Conservation (phyloP, 2,888 invertebrate genomes). For the Beris chalybata region DNA sequence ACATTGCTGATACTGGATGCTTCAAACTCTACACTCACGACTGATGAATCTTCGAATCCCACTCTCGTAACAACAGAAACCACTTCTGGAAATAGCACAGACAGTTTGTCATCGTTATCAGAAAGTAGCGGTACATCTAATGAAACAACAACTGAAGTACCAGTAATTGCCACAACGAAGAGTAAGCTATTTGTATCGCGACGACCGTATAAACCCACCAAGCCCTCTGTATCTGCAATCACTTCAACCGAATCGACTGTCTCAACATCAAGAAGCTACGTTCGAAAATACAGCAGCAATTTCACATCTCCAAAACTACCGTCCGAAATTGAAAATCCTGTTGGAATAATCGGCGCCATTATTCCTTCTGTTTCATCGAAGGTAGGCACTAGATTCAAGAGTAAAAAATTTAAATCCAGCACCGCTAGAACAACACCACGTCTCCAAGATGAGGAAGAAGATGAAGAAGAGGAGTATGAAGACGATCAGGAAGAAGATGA, state of each 20-base stretch:
- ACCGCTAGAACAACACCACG: slow-evolving; percentile 20
- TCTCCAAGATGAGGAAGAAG: slow-evolving; percentile 23
- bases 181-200: slow-evolving; percentile 35
- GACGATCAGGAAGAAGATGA: slow-evolving; percentile 23
- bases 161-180: slow-evolving; percentile 35
- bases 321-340: slow-evolving; percentile 24
- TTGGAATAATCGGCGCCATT: slow-evolving; percentile 13
- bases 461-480: slow-evolving; percentile 28
- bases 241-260: slow-evolving; percentile 38
- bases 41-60: no score
- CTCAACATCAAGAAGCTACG: slow-evolving; percentile 39
- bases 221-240: slow-evolving; percentile 41
- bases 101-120: no score
- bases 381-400: slow-evolving; percentile 1
- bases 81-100: background rate
- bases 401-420: slow-evolving; percentile 7
- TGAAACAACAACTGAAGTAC: slow-evolving; percentile 6
- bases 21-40: no score
- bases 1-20: no score
- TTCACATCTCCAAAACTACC: slow-evolving; percentile 36
- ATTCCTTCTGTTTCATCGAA: background rate
- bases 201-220: slow-evolving; percentile 43
- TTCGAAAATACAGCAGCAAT: slow-evolving; percentile 41
- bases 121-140: background rate
- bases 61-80: background rate